Conservation (phyloP, 1,140 invertebrate species). For the Cyclargus thomasi region DNA sequence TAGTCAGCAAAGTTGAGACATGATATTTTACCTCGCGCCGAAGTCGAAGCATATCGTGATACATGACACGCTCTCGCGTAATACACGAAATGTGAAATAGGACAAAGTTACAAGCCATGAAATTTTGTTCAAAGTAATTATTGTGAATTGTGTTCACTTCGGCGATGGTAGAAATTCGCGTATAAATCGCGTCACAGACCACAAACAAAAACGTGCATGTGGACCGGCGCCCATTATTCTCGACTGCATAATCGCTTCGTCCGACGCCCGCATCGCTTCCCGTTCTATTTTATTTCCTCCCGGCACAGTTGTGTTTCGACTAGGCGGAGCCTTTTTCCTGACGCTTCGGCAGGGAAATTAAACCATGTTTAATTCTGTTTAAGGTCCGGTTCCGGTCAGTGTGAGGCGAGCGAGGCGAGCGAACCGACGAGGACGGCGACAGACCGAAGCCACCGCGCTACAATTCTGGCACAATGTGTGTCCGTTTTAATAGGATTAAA, state of each 20-base stretch:
- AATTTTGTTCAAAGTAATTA: conserved; percentile 73
- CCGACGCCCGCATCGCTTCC: conserved; percentile 72
- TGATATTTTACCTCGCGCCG: conserved; percentile 19
- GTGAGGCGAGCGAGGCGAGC: conserved; percentile 24
- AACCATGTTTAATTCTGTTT: conserved; percentile 73
- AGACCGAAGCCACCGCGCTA: conserved; percentile 69
- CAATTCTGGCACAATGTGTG: conserved; percentile 71
- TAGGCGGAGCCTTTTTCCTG: conserved; percentile 65
- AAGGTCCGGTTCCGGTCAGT: conserved; percentile 69
- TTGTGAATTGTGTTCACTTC: conserved; percentile 74
- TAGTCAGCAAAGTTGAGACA: conserved; percentile 4
- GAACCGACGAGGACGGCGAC: conserved; percentile 64
- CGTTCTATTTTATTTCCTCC: conserved; percentile 74
- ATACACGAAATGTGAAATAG: conserved; percentile 28
- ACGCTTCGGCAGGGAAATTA: conserved; percentile 62
- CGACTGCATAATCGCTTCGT: conserved; percentile 75
- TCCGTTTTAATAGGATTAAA: conserved; percentile 73
- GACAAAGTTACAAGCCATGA: conserved; percentile 57
- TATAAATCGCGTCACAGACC: conserved; percentile 75
- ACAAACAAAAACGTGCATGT: conserved; percentile 75
- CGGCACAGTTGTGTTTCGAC: conserved; percentile 69
- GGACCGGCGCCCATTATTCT: conserved; percentile 73
- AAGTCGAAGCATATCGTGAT: conserved; percentile 17
- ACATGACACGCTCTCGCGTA: conserved; percentile 23
- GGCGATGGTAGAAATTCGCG: conserved; percentile 71